A percentile compares a stretch with the other conserved stretches of the same genome.
Evolutionary conservation across 2,797 vertebrate species (phyloP).

Genomic region (Odontamblyopus lacepedii): DNA sequence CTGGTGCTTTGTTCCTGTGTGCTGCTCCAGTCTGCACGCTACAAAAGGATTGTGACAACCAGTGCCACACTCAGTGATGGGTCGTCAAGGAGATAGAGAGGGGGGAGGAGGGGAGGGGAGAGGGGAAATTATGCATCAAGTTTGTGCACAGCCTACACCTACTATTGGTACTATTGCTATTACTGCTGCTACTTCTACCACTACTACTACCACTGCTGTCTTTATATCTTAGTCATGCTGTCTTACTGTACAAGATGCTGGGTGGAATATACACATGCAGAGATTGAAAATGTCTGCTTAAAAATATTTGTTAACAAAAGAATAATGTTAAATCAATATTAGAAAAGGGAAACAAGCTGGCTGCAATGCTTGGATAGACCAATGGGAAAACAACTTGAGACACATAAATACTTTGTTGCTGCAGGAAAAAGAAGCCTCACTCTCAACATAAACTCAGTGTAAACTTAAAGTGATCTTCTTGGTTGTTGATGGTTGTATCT

Average conservation of each 20-base stretch:
- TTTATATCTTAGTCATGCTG: no score
- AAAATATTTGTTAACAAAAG: no score
- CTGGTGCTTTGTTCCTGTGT: constrained; percentile 10
- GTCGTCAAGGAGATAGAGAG: constrained; percentile 23
- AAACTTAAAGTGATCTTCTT: neutral
- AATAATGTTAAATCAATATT: neutral
- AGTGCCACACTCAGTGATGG: constrained; percentile 24
- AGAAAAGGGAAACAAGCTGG: neutral
- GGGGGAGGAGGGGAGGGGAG: neutral
- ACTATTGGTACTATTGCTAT: no score
- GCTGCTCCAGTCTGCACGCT: constrained; percentile 8
- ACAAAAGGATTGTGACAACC: constrained; percentile 24
- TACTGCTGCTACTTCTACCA: no score
- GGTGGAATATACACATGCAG: no score
- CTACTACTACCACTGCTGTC: no score
- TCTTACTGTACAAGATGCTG: no score
- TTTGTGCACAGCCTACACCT: neutral
- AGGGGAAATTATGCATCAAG: neutral
- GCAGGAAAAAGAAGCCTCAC: no score
- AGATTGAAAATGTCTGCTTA: no score
- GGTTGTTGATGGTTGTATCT: neutral
- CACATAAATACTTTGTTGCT: no score
- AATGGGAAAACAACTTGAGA: no score
- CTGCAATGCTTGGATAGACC: neutral
- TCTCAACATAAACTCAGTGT: neutral